Evolutionary conservation across 2,797 vertebrate species (phyloP).

Genomic region (Hozukius guyotensis): DNA sequence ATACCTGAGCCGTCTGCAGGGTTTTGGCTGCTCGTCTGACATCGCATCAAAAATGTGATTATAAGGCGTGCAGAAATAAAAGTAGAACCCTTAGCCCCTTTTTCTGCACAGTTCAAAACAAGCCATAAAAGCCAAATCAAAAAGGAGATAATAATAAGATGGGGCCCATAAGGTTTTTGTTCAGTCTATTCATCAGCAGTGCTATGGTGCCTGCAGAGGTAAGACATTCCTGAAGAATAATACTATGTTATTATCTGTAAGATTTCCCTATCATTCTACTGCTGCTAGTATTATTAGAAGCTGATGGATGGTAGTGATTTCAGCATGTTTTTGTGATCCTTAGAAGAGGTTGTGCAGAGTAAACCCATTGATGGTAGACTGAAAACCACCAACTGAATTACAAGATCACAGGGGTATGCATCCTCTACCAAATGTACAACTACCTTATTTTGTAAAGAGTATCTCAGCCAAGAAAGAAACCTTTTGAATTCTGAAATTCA

Average conservation of each 20-base stretch:
- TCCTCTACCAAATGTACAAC: not conserved
- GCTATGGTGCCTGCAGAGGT: not conserved
- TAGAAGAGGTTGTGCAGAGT: not conserved
- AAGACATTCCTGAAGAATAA: conserved; percentile 10
- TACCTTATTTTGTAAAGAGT: not conserved
- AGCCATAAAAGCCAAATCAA: conserved; percentile 39
- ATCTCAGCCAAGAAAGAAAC: not conserved
- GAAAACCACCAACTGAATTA: not conserved
- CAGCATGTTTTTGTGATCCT: not conserved
- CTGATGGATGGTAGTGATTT: not conserved
- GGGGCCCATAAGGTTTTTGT: conserved; percentile 7
- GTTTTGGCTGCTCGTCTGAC: conserved; percentile 24
- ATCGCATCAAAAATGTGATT: conserved; percentile 43
- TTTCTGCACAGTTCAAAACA: conserved; percentile 39
- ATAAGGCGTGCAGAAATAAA: conserved; percentile 13
- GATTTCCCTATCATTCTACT: conserved; percentile 5
- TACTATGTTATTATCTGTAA: conserved; percentile 9
- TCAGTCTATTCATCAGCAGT: conserved; percentile 37
- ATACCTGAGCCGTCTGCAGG: conserved; percentile 19
- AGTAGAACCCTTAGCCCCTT: not conserved
- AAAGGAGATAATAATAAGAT: conserved; percentile 17
- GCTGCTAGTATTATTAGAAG: not conserved
- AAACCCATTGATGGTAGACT: not conserved
- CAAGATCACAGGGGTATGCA: not conserved
- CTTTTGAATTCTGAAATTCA: not conserved